These are phyloP conservation scores for Noctua janthe DNA, from an alignment of 2,888 invertebrate species.

Conservation along the genomic window DNA sequence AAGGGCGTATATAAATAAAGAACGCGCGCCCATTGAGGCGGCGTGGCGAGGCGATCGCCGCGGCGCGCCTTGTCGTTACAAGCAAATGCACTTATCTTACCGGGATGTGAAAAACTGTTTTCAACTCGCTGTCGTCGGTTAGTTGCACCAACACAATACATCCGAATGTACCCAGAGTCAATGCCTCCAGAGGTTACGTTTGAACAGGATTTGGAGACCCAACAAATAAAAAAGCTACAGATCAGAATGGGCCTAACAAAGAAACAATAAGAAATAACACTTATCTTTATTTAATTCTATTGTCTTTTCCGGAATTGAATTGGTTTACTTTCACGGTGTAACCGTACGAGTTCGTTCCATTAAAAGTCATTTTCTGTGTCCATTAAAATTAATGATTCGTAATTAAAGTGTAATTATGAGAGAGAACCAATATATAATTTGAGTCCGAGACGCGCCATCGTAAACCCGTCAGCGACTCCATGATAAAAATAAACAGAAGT, in stretches of 20 bases:
- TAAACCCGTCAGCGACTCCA: conserved; percentile 79
- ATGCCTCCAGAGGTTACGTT: conserved; percentile 83
- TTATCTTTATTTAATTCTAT: conserved; percentile 76
- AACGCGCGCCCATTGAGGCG: conserved; percentile 85
- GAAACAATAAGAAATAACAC: conserved; percentile 82
- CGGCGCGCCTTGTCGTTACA: conserved; percentile 88
- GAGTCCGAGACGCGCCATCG: conserved; percentile 72
- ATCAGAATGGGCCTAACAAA: conserved; percentile 78
- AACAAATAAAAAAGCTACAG: conserved; percentile 80
- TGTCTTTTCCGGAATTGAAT: conserved; percentile 70
- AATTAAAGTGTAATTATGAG: conserved; percentile 78
- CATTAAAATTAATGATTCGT: conserved; percentile 68
- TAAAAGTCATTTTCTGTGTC: conserved; percentile 62
- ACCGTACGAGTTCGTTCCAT: conserved; percentile 56
- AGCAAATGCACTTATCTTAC: conserved; percentile 91
- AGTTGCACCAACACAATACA: conserved; percentile 86
- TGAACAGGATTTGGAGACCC: conserved; percentile 83
- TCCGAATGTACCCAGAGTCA: conserved; percentile 79
- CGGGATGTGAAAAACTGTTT: conserved; percentile 88
- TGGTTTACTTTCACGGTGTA: conserved; percentile 66
- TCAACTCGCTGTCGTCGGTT: conserved; percentile 85
- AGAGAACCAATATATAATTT: conserved; percentile 74
- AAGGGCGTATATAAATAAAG: conserved; percentile 89
- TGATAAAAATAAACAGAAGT: conserved; percentile 86
- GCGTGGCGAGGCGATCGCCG: conserved; percentile 83